Base-by-base conservation (phyloP, 2,888 invertebrate genomes). In the Odontocolon sp. region DNA sequence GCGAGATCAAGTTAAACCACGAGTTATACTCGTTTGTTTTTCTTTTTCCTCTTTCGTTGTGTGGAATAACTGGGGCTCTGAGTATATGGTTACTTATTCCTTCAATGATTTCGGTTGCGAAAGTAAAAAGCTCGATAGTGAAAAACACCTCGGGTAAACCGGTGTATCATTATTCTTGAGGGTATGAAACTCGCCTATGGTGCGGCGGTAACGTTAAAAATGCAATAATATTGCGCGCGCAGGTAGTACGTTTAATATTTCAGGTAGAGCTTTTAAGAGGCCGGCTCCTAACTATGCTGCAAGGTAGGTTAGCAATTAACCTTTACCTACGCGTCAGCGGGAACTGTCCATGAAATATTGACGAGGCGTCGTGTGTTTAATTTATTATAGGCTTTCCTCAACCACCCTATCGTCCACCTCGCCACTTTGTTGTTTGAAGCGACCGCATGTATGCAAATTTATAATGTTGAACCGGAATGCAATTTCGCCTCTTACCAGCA, bases 241-340 rank as follows among this genome's bases (percentile, higher is more conserved):
- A 33, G 40, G 52, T 50, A 14, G 31, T 16, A 9, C 56, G 36
- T 78, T 82, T 78, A 82, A 83, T 85, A 77, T 83, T 83, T 79
- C 47, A 82, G 18, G 63, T 66, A 21, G 75, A 80, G 73, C 80
- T 78, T 83, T 80, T 75, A 82, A 79, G 74, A 75, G 77, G 56
- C 45, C 54, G 59, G 47, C n/a, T 23, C 11, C n/a, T n/a, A n/a
- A n/a, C n/a, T 31, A 54, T 33, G 71, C 50, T 77, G 42, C 21
- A 18, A 45, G 21, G 6, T 64, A 28, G 61, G 54, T 42, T 66
- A 57, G 45, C 76, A 76, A 80, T 81, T 79, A 80, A 83, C 75
- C 77, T 61, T 63, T 50, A 59, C 52, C 64, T 47, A 45, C 52
- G 45, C 70, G 61, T 63, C 66, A 56, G 33, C 73, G 64, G 66